A percentile compares a stretch with the other conserved stretches of the same genome.
Evolutionary conservation across 2,113 vertebrate genomes (phyloP).

Genomic region (Pseudorectes ferrugineus): DNA sequence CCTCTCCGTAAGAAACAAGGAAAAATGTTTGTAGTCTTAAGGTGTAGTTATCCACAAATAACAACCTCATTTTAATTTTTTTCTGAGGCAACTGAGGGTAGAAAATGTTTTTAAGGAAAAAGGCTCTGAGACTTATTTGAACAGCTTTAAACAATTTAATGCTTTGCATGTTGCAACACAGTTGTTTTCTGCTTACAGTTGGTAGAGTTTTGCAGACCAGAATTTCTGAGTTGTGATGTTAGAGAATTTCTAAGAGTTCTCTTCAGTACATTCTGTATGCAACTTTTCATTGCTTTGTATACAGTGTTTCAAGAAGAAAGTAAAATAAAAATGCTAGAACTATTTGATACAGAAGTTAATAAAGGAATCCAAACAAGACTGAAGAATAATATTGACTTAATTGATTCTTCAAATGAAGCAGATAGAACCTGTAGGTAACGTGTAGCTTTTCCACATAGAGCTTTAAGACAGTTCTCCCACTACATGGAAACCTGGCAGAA

Average conservation of each 20-base stretch:
- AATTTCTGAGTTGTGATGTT: conserved; percentile 4
- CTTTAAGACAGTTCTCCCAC: not conserved
- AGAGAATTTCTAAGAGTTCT: not conserved
- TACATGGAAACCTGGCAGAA: not conserved
- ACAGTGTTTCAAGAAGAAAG: not conserved
- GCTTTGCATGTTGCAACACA: not conserved
- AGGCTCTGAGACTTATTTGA: not conserved
- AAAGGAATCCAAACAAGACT: not conserved
- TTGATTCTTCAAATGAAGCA: not conserved
- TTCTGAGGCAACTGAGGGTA: not conserved
- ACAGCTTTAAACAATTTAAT: not conserved
- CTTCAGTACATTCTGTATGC: not conserved
- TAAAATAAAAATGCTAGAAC: not conserved
- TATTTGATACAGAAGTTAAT: not conserved
- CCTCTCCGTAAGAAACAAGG: not conserved
- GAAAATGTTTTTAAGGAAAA: conserved; percentile 6
- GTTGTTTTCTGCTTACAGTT: not conserved
- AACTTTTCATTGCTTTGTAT: not conserved
- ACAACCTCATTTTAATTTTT: not conserved
- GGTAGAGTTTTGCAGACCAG: not conserved
- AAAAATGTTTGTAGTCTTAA: not conserved
- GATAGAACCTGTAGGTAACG: not conserved
- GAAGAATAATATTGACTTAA: not conserved
- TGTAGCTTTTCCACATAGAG: not conserved
- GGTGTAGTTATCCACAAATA: not conserved